These are phyloP conservation scores for Andrena minutula DNA, from an alignment of 2,888 invertebrate genomes.

Conservation along the genomic window DNA sequence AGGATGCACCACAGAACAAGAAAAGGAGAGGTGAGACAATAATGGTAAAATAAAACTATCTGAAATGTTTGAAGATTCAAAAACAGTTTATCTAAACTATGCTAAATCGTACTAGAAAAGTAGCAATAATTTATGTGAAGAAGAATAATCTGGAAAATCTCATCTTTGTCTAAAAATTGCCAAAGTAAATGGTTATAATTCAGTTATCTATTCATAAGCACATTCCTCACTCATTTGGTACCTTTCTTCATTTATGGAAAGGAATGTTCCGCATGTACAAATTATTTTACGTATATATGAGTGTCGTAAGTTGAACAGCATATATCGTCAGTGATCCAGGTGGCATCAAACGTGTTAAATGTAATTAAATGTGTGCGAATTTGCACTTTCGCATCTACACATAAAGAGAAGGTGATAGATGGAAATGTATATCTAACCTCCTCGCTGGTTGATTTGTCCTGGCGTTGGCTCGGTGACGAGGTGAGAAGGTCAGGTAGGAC, in stretches of 20 bases:
- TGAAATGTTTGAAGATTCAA: background rate
- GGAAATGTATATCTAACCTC: constrained; percentile 90
- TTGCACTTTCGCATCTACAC: constrained; percentile 31
- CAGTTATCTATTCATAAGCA: too few relatives aligned
- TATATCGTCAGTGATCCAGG: constrained; percentile 16
- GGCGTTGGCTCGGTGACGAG: constrained; percentile 94
- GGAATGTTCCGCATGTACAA: too few relatives aligned
- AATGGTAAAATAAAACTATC: background rate
- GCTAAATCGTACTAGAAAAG: background rate
- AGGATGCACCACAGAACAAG: background rate
- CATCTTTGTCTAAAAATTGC: background rate
- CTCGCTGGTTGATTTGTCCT: constrained; percentile 97
- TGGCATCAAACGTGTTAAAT: constrained; percentile 42
- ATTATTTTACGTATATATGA: background rate
- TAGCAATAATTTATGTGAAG: background rate
- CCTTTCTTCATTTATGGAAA: too few relatives aligned
- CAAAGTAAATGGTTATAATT: background rate
- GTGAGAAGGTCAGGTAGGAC: constrained; percentile 98
- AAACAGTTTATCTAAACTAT: background rate
- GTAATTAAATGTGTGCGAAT: constrained; percentile 24
- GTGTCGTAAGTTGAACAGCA: constrained; percentile 6
- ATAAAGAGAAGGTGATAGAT: background rate
- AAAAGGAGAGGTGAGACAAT: background rate
- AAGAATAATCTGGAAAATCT: background rate
- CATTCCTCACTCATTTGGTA: too few relatives aligned